These are phyloP conservation scores for Gobius niger DNA, from an alignment of 2,113 vertebrate species.

Conservation along the genomic window DNA sequence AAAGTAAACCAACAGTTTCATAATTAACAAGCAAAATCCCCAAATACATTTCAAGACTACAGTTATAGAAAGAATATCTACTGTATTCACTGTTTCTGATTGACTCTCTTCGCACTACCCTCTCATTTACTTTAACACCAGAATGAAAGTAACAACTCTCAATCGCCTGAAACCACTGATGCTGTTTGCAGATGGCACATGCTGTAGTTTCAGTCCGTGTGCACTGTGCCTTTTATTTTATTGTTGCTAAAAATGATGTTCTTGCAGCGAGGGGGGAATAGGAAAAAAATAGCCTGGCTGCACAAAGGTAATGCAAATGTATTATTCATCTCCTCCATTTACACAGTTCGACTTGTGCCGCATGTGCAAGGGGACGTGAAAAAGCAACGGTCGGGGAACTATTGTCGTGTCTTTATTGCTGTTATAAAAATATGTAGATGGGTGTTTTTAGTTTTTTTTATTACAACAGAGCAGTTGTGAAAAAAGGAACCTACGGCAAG, in stretches of 20 bases:
- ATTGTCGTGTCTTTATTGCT: slow-evolving; percentile 16
- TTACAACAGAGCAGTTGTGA: not conserved
- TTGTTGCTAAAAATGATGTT: slow-evolving; percentile 66
- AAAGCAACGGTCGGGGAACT: slow-evolving; percentile 24
- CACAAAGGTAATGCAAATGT: slow-evolving; percentile 62
- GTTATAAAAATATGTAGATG: not conserved
- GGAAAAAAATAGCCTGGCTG: slow-evolving; percentile 32
- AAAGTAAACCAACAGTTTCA: not conserved
- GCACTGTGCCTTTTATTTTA: slow-evolving; percentile 51
- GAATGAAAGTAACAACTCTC: slow-evolving; percentile 26
- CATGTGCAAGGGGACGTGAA: slow-evolving; percentile 10
- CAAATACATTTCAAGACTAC: not conserved
- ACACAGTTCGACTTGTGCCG: slow-evolving; percentile 50
- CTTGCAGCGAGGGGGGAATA: slow-evolving; percentile 40
- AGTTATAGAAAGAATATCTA: not conserved
- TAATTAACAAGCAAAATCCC: not conserved
- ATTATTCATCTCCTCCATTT: slow-evolving; percentile 71
- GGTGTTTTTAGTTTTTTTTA: not conserved
- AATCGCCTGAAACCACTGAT: slow-evolving; percentile 19
- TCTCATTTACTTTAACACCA: slow-evolving; percentile 25
- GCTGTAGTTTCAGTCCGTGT: slow-evolving; percentile 41
- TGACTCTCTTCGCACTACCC: not conserved
- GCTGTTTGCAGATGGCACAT: slow-evolving; percentile 22
- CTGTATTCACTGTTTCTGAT: slow-evolving; percentile 4
- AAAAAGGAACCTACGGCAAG: too few species aligned